A percentile compares a stretch with the other conserved stretches of the same genome.
phyloP scores from a whole-genome alignment of 2,888 invertebrate genomes.

The Marronus borbonicus region DNA sequence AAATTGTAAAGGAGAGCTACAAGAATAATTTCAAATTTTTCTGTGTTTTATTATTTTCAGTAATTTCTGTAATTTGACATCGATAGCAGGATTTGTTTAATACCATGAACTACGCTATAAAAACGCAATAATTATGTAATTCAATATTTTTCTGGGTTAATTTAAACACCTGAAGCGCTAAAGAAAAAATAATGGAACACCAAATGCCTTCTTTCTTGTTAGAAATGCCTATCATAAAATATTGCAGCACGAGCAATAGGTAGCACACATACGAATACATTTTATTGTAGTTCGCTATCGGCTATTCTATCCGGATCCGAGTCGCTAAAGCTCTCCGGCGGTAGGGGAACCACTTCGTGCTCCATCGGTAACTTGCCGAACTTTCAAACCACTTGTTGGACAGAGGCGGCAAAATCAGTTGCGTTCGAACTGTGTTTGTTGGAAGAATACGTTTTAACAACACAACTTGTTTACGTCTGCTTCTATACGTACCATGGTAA shows the following conservation, averaged over 20 bases:
- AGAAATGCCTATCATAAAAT: constrained; percentile 48
- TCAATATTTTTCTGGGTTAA: too few relatives aligned
- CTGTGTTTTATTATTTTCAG: too few relatives aligned
- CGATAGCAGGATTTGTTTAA: too few relatives aligned
- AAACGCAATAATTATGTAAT: too few relatives aligned
- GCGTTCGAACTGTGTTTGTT: constrained; percentile 35
- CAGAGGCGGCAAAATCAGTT: constrained; percentile 53
- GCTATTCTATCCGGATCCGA: constrained; percentile 52
- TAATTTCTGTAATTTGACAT: too few relatives aligned
- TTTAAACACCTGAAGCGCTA: too few relatives aligned
- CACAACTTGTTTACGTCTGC: constrained; percentile 24
- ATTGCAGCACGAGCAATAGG: constrained; percentile 45
- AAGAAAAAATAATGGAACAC: too few relatives aligned
- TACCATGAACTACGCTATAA: too few relatives aligned
- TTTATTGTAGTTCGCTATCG: constrained; percentile 49
- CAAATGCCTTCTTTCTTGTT: neutral
- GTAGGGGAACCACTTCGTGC: constrained; percentile 51
- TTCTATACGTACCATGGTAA: constrained; percentile 11
- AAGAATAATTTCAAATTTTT: too few relatives aligned
- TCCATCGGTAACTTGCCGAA: constrained; percentile 51
- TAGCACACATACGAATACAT: constrained; percentile 4
- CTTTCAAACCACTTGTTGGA: constrained; percentile 54
- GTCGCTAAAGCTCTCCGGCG: constrained; percentile 16
- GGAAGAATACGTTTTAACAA: constrained; percentile 6
- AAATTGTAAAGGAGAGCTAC: too few relatives aligned